phyloP scores from a whole-genome alignment of 2,888 invertebrate species.

The Amphipyra tragopoginis region DNA sequence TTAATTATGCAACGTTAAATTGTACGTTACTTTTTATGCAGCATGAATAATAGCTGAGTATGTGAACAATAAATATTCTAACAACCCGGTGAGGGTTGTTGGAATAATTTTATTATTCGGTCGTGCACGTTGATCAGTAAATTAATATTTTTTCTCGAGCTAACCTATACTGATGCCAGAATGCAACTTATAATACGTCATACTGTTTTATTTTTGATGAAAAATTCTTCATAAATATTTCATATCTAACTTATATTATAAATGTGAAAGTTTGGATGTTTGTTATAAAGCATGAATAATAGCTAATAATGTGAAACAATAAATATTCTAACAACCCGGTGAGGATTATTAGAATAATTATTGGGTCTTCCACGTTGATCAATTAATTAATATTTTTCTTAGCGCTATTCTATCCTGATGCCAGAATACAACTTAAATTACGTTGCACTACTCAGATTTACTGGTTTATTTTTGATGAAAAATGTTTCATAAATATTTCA shows the following conservation, averaged over 20 bases:
- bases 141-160: constrained; percentile 6
- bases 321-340: too few relatives aligned
- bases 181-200: too few relatives aligned
- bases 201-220: not conserved
- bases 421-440: too few relatives aligned
- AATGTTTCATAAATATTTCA: not conserved
- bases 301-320: constrained; percentile 7
- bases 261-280: too few relatives aligned
- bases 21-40: constrained; percentile 20
- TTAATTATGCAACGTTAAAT: constrained; percentile 32
- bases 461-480: not conserved
- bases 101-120: constrained; percentile 24
- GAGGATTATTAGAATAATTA: constrained; percentile 19
- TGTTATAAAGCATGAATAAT: constrained; percentile 16
- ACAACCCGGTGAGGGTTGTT: not conserved
- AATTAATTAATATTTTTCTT: constrained; percentile 8
- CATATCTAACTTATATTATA: too few relatives aligned
- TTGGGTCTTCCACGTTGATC: constrained; percentile 15
- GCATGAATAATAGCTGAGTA: constrained; percentile 6
- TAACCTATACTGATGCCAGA: constrained; percentile 1
- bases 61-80: constrained; percentile 2
- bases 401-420: constrained; percentile 3
- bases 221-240: not conserved
- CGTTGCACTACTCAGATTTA: too few relatives aligned
- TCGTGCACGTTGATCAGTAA: constrained; percentile 14